These are phyloP conservation scores for Synergus itoensis DNA, from an alignment of 2,888 invertebrate genomes.

Conservation along the genomic window DNA sequence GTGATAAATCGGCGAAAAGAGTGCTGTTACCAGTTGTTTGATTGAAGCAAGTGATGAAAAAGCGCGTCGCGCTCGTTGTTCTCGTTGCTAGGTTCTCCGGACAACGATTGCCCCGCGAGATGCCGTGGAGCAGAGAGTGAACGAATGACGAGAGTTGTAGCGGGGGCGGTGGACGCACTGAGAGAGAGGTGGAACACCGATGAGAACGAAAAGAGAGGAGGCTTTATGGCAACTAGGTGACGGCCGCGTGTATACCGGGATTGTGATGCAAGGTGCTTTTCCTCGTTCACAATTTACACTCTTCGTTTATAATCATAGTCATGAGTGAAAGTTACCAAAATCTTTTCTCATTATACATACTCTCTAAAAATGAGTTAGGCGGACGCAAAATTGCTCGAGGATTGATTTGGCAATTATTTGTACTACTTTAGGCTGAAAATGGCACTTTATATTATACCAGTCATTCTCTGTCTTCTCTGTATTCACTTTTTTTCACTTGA, in stretches of 20 bases:
- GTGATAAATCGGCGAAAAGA: background rate
- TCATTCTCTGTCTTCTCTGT: too few species aligned
- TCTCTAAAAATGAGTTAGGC: background rate
- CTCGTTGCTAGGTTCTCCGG: slow-evolving; percentile 9
- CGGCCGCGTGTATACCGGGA: slow-evolving; percentile 69
- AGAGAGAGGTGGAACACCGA: slow-evolving; percentile 78
- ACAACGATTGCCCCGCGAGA: background rate
- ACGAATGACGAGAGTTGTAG: slow-evolving; percentile 44
- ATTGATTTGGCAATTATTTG: background rate
- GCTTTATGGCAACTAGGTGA: slow-evolving; percentile 79
- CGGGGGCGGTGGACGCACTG: slow-evolving; percentile 77
- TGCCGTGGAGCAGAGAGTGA: slow-evolving; percentile 46
- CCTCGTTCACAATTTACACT: slow-evolving; percentile 40
- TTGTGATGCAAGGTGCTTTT: slow-evolving; percentile 70
- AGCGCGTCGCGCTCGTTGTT: background rate
- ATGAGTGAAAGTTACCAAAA: slow-evolving; percentile 29
- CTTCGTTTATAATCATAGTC: slow-evolving; percentile 19
- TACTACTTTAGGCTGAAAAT: background rate
- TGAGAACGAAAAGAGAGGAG: slow-evolving; percentile 77
- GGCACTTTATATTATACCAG: too few species aligned
- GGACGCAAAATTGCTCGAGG: background rate
- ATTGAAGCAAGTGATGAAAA: background rate
- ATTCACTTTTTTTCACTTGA: too few species aligned
- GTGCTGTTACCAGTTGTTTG: background rate
- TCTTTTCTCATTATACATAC: background rate